Base-by-base conservation (phyloP, 1,140 invertebrate genomes). In the Temnothorax longispinosus region DNA sequence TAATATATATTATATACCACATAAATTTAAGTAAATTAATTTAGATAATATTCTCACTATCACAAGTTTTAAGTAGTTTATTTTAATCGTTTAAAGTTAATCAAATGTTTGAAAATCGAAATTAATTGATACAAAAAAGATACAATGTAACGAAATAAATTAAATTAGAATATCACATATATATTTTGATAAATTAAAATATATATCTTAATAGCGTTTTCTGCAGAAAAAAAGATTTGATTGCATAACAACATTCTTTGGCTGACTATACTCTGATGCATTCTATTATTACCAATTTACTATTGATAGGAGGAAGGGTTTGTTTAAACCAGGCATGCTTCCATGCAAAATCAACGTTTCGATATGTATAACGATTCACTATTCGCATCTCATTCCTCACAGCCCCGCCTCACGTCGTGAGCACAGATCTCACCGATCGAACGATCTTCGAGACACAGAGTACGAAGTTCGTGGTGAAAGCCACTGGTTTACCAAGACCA, bases 391-490 rank as follows among this genome's bases (percentile, higher is more conserved):
- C 15, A 50, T 82, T 72, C 4, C 27, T 60, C 50, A 35, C 95
- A 98, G 98, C 97, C 92, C 95, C 97, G 85, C 98, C 98, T 41
- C 96, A 97, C 92, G 97, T 98, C 77, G 94, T 97, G 72, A 97
- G 96, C 88, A 96, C 97, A 80, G 97, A 96, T 89, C 96, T 98
- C 93, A 96, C 97, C 91, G 97, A 98, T 94, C 96, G 96, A 67
- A 96, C 97, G 84, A 96, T 97, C 27, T 98, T 96, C 94, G 98
- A 98, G 94, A 98, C 97, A 5, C 96, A 98, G 47, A 97, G 96
- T 3, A 95, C 97, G 13, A 96, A 96, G 56, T 98, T 97, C 92
- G 97, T 97, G 76, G 96, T 98, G 0, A 96, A 96, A 87, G 97
- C 97, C 7, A 96, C 95, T 44, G 98, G 97, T 32, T 95, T 97